Base-by-base conservation (phyloP, 2,797 vertebrate genomes). In the Peromyscus aztecus region DNA sequence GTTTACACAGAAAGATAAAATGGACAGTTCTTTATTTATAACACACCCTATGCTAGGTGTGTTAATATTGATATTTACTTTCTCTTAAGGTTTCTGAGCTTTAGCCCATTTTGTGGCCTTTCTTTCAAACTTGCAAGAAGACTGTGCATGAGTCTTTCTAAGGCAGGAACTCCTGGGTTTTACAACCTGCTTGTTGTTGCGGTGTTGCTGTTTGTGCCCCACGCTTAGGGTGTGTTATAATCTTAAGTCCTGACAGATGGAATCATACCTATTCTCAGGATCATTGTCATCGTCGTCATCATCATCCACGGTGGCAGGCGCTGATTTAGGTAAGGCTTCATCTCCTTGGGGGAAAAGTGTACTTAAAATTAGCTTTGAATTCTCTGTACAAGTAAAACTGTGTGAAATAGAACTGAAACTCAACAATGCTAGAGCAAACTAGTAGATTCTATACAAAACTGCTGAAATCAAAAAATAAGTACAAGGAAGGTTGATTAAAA, bases 191-290 rank as follows among this genome's bases (percentile, higher is more conserved):
- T 98, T 98, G 97, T 94, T 97, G 96, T 98, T 99, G 96, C 92
- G 94, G 96, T 99, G 98, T 91, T 98, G 97, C 97, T 98, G 97
- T 98, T 98, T 99, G 98, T 96, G 98, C 98, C 98, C 98, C 98
- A 98, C 96, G 98, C 97, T 98, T 99, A 99, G 97, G 98, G 96
- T 98, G 98, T 98, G 99, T 99, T 98, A 99, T 98, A 99, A 99
- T 98, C 98, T 98, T 98, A 99, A 96, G 98, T 99, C 98, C 98
- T 96, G 99, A 98, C 55, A 98, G 99, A 99, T 99, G 98, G 98
- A 98, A 99, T 99, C 98, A 98, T 99, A 99, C 99, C 99, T 99
- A 99, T 99, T 99, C 98, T 99, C 99, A 87, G 99, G 99, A 91
- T 99, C 99, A 82, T 99, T 99, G 29, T 99, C 99, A 57, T 99